Evolutionary conservation across 2,797 vertebrate genomes (phyloP).

Genomic region (Thaleichthys pacificus): DNA sequence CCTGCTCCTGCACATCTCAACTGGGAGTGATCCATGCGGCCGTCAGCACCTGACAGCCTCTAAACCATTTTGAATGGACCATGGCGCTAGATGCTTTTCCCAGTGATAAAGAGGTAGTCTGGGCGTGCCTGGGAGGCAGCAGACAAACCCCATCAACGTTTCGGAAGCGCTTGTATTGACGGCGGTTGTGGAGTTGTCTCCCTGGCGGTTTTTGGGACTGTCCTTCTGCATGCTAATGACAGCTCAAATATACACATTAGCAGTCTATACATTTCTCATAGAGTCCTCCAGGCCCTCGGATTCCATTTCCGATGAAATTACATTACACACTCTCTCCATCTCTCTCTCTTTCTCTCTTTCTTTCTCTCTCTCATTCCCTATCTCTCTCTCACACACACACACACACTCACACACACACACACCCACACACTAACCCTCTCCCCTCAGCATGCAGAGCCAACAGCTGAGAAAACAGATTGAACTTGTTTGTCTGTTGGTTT

Average conservation of each 20-base stretch:
- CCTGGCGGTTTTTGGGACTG: constrained; percentile 61
- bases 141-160: neutral
- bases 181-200: constrained; percentile 23
- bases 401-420: constrained; percentile 29
- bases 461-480: constrained; percentile 73
- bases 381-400: constrained; percentile 2
- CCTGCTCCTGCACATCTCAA: neutral
- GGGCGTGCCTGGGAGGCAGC: neutral
- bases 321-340: constrained; percentile 20
- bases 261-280: constrained; percentile 37
- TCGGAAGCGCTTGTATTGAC: constrained; percentile 37
- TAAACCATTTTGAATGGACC: neutral
- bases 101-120: neutral
- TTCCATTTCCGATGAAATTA: constrained; percentile 44
- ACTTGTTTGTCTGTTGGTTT: constrained; percentile 64
- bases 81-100: neutral
- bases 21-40: neutral
- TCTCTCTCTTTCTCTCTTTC: constrained; percentile 14
- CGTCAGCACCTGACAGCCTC: neutral
- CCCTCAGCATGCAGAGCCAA: constrained; percentile 43
- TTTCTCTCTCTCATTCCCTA: no score
- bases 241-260: constrained; percentile 59
- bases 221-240: constrained; percentile 64
- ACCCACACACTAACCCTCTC: constrained; percentile 22
- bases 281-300: constrained; percentile 39